Evolutionary conservation across 2,797 vertebrate genomes (phyloP), one percentile per base, ranked within the genome.

Genomic region (Buphagus erythrorhynchus): DNA sequence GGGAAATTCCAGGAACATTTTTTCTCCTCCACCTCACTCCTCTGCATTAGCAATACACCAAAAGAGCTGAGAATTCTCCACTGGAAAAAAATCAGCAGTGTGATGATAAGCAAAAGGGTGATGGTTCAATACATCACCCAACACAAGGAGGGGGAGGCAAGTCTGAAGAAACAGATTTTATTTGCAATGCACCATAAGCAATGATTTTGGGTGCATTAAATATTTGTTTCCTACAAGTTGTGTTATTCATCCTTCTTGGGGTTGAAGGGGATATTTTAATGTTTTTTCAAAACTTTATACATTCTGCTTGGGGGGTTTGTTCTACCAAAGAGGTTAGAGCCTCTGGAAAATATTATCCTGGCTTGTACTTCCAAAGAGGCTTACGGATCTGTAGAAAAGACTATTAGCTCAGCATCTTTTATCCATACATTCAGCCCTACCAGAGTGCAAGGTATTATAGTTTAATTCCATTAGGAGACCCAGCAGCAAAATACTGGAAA

Each of bases 381-480:
- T 80, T 95, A 91, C 11, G 14, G 35, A 82, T 49, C 48, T 66
- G 33, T 80, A 65, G 80, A 88, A 84, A 89, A 86, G 42, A 16
- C 81, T 61, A 83, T 65, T 91, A 45, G 17, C 68, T 95, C 93
- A 95, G 85, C 91, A 94, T 61, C 36, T 95, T 95, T 90, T 45
- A 77, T 65, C 78, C 65, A 46, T 67, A 62, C 5, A 7, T 74
- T 80, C 52, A 87, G 28, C 35, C 75, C n/a, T 59, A 85, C 42
- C 38, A 61, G 45, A 76, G 42, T 36, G 28, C 33, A 82, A 91
- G 54, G 38, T 74, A 80, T 73, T 79, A 40, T 0, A 77, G 84
- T 76, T 92, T 92, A 95, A 96, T 95, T 92, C 90, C 84, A 89
- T 94, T 77, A 94, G 68, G 49, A 89, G 46, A 80, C 75, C 68